Evolutionary conservation across 2,888 invertebrate genomes (phyloP).

Genomic region (Opisthograptis luteolata): DNA sequence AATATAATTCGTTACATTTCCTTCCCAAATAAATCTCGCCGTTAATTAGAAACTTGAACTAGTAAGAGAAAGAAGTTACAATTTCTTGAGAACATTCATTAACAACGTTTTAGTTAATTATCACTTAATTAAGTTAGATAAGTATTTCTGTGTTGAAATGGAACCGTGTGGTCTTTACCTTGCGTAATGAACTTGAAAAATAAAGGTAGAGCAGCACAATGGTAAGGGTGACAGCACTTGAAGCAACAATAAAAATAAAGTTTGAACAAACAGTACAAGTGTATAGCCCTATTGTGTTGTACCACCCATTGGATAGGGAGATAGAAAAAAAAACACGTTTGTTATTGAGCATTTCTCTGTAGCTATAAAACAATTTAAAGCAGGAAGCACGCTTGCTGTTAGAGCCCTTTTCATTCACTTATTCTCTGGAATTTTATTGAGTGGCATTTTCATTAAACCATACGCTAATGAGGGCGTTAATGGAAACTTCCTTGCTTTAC

Average conservation of each 20-base stretch:
- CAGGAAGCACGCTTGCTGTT: constrained; percentile 43
- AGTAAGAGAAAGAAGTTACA: constrained; percentile 31
- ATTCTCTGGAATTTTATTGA: constrained; percentile 55
- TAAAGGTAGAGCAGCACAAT: constrained; percentile 13
- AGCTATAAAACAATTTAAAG: constrained; percentile 46
- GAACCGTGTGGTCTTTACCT: constrained; percentile 39
- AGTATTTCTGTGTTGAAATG: constrained; percentile 37
- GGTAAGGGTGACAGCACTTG: constrained; percentile 22
- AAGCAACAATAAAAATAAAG: constrained; percentile 30
- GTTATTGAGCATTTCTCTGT: constrained; percentile 47
- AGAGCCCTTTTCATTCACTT: constrained; percentile 43
- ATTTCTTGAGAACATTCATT: constrained; percentile 41
- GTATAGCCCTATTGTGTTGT: constrained; percentile 26
- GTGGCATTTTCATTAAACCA: constrained; percentile 61
- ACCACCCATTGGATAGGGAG: constrained; percentile 12
- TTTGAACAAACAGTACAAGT: constrained; percentile 26
- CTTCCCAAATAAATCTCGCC: constrained; percentile 23
- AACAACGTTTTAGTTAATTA: constrained; percentile 49
- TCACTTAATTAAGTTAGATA: constrained; percentile 48
- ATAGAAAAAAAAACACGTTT: constrained; percentile 27
- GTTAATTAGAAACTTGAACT: constrained; percentile 41
- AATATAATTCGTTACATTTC: constrained; percentile 16
- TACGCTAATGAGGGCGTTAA: constrained; percentile 69
- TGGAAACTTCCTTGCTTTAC: constrained; percentile 59
- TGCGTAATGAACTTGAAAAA: constrained; percentile 19